phyloP scores from a whole-genome alignment of 2,797 vertebrate genomes.

The Zenarchopterus dispar region DNA sequence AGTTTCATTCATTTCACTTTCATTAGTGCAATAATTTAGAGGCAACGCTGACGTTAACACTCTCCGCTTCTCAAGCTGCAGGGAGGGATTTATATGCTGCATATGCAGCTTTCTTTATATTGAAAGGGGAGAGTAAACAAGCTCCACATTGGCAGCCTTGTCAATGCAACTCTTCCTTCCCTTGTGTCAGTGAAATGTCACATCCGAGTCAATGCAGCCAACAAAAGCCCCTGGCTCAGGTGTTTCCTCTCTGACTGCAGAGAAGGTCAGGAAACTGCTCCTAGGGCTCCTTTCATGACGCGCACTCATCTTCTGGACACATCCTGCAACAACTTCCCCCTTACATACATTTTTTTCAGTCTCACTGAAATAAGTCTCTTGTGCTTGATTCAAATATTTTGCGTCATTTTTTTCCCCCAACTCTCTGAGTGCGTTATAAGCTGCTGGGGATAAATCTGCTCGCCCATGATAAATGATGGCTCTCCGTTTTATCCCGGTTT shows the following conservation, averaged over 20 bases:
- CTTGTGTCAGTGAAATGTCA: constrained; percentile 23
- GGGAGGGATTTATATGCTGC: background rate
- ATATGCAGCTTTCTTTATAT: constrained; percentile 11
- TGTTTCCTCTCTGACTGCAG: constrained; percentile 67
- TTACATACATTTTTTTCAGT: background rate
- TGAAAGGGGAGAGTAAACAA: constrained; percentile 17
- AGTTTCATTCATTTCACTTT: background rate
- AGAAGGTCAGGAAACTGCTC: constrained; percentile 55
- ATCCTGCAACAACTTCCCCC: constrained; percentile 54
- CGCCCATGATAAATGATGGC: constrained; percentile 24
- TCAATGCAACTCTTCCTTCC: constrained; percentile 51
- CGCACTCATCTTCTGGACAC: constrained; percentile 47
- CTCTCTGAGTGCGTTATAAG: constrained; percentile 18
- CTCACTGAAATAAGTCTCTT: background rate
- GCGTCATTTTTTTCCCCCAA: background rate
- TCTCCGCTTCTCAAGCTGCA: background rate
- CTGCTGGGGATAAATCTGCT: constrained; percentile 20
- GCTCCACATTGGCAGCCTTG: constrained; percentile 26
- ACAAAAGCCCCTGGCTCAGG: constrained; percentile 66
- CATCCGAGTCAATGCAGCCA: constrained; percentile 32
- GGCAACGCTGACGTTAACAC: background rate
- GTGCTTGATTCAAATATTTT: constrained; percentile 13
- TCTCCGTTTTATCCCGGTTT: constrained; percentile 35
- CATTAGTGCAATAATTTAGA: background rate
- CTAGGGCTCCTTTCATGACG: constrained; percentile 28